These are phyloP conservation scores for Garra rufa DNA, from an alignment of 2,113 vertebrate genomes.

Conservation along the genomic window DNA sequence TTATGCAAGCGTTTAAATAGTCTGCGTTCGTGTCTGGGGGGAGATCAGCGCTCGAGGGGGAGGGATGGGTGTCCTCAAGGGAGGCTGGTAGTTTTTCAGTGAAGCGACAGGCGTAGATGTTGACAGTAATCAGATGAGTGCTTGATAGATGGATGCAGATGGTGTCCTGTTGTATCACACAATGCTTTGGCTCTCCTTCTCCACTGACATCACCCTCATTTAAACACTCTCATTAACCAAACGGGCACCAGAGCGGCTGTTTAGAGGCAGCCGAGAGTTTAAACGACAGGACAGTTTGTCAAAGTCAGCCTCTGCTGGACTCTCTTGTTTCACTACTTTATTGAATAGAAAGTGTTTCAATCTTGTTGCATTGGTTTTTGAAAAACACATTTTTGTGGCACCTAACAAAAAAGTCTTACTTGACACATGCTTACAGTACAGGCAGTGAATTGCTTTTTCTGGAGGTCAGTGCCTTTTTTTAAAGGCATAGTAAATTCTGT, in stretches of 20 bases:
- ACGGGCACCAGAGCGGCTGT: background rate
- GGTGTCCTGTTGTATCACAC: slow-evolving; percentile 68
- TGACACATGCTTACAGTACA: background rate
- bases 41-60: background rate
- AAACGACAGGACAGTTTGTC: slow-evolving; percentile 53
- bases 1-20: slow-evolving; percentile 26
- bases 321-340: background rate
- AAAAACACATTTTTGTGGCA: background rate
- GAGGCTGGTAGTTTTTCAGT: slow-evolving; percentile 13
- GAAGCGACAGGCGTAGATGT: slow-evolving; percentile 52
- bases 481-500: too few species aligned
- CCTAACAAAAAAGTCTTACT: background rate
- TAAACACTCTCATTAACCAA: slow-evolving; percentile 61
- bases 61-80: slow-evolving; percentile 8
- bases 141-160: slow-evolving; percentile 70
- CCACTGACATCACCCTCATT: slow-evolving; percentile 81
- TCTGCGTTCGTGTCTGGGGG: slow-evolving; percentile 5
- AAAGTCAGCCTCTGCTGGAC: slow-evolving; percentile 33
- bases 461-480: too few species aligned
- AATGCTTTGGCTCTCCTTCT: slow-evolving; percentile 72
- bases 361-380: background rate
- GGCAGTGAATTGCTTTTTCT: background rate
- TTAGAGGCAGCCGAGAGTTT: slow-evolving; percentile 31
- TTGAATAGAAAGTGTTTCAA: slow-evolving; percentile 1
- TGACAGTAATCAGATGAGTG: slow-evolving; percentile 72